Evolutionary conservation across 1,140 invertebrate genomes (phyloP).

Genomic region (Brachionus angularis): DNA sequence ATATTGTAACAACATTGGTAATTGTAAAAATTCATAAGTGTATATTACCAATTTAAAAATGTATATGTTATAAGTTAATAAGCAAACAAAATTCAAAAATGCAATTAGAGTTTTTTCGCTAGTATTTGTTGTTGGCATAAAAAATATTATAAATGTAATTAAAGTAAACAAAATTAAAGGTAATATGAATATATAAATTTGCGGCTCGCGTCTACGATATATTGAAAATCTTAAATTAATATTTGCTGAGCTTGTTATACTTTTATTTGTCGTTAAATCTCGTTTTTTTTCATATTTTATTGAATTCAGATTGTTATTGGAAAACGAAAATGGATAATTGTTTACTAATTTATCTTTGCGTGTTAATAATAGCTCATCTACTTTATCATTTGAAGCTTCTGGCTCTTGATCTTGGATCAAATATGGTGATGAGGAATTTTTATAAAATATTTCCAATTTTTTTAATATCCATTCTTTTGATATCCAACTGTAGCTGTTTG

Average conservation of each 20-base stretch:
- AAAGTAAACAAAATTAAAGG: conserved; percentile 30
- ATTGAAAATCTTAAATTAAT: conserved; percentile 35
- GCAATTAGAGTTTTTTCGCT: conserved; percentile 32
- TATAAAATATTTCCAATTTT: conserved; percentile 29
- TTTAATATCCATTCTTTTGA: conserved; percentile 31
- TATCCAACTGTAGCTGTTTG: conserved; percentile 6
- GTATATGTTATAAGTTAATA: conserved; percentile 24
- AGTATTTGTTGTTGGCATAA: conserved; percentile 3
- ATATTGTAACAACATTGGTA: conserved; percentile 32
- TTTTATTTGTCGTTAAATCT: not conserved
- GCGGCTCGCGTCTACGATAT: conserved; percentile 31
- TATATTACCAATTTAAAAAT: conserved; percentile 21
- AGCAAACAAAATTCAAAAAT: conserved; percentile 30
- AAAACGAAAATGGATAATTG: not conserved
- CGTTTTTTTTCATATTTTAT: not conserved
- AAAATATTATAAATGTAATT: conserved; percentile 34
- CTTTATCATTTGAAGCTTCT: too few relatives aligned
- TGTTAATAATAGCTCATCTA: too few relatives aligned
- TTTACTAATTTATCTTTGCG: too few relatives aligned
- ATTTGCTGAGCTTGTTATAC: not conserved
- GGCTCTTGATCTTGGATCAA: too few relatives aligned
- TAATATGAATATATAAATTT: conserved; percentile 30
- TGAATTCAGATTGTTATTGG: not conserved
- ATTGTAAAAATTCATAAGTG: conserved; percentile 23
- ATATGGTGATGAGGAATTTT: conserved; percentile 5